Evolutionary conservation across 2,113 vertebrate genomes (phyloP).

Genomic region (Oryzias curvinotus): DNA sequence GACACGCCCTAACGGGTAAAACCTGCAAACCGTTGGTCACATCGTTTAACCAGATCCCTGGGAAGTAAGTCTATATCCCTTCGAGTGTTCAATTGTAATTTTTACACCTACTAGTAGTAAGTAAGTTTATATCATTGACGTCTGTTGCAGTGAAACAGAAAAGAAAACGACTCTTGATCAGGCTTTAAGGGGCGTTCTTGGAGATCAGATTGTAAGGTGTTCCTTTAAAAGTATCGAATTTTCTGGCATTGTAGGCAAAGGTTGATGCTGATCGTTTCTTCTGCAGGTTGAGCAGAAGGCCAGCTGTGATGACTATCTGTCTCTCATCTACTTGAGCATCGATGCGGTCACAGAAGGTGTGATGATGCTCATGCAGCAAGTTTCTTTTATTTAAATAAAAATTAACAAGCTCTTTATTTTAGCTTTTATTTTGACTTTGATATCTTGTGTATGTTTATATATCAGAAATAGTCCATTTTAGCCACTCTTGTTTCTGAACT

Average conservation of each 20-base stretch:
- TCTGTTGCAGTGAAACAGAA: constrained; percentile 87
- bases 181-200: constrained; percentile 89
- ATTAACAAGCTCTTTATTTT: too few relatives aligned
- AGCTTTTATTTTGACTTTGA: too few relatives aligned
- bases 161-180: constrained; percentile 96
- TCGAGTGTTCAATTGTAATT: neutral
- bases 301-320: constrained; percentile 88
- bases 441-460: too few relatives aligned
- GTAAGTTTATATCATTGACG: neutral
- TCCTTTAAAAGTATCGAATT: fast-evolving
- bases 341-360: constrained; percentile 91
- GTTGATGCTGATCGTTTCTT: neutral
- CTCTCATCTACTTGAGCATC: constrained; percentile 95
- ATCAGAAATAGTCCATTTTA: too few relatives aligned
- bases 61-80: constrained; percentile 81
- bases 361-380: neutral
- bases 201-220: constrained; percentile 91
- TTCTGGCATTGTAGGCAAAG: fast-evolving
- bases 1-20: constrained; percentile 81
- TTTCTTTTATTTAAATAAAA: too few relatives aligned
- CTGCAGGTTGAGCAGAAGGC: constrained; percentile 83
- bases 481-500: too few relatives aligned
- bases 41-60: constrained; percentile 86
- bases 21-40: constrained; percentile 83
- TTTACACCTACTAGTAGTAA: neutral